These are phyloP conservation scores for Sylvilagus floridanus DNA, from an alignment of 2,797 vertebrate species.

Conservation along the genomic window DNA sequence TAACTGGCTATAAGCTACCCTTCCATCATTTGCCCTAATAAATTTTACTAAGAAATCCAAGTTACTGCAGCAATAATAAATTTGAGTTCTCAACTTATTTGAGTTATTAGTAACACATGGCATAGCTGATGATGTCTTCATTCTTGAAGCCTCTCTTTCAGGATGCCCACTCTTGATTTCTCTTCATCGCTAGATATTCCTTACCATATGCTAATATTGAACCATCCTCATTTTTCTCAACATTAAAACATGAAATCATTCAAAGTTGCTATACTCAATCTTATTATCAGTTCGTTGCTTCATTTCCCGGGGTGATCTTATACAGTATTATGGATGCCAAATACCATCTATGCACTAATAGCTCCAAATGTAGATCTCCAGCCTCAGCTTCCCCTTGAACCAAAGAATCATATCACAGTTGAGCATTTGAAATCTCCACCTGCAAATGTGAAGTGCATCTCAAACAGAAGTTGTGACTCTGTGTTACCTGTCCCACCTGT, in stretches of 20 bases:
- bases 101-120: neutral
- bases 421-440: neutral
- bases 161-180: neutral
- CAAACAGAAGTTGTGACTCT: neutral
- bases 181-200: neutral
- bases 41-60: neutral
- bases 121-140: neutral
- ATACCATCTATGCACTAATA: neutral
- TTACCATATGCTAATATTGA: neutral
- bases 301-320: neutral
- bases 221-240: neutral
- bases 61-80: neutral
- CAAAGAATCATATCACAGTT: neutral
- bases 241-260: neutral
- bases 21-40: neutral
- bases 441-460: neutral
- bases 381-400: neutral
- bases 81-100: neutral
- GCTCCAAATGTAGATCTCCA: neutral
- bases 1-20: neutral
- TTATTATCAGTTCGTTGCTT: neutral
- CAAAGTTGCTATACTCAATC: neutral
- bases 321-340: neutral
- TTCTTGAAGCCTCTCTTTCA: neutral
- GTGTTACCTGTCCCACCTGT: neutral